These are phyloP conservation scores for Riptortus pedestris DNA, from an alignment of 1,140 invertebrate species.

Conservation along the genomic window DNA sequence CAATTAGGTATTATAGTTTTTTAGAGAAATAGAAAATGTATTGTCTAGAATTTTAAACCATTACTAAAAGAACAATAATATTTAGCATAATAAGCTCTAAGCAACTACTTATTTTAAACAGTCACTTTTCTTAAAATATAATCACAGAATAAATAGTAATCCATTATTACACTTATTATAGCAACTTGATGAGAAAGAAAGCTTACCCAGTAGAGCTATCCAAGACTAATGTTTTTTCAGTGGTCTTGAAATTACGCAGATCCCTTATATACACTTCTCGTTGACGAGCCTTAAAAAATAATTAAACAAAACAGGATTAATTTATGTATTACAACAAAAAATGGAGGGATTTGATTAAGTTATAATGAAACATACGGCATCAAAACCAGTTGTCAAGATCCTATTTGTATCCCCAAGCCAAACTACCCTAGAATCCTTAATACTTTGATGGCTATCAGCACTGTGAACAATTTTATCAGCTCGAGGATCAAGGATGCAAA, in stretches of 20 bases:
- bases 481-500: conserved; percentile 71
- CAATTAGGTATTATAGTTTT: too few relatives aligned
- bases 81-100: too few relatives aligned
- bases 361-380: conserved; percentile 37
- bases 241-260: conserved; percentile 62
- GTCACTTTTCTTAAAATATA: too few relatives aligned
- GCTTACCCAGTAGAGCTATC: conserved; percentile 79
- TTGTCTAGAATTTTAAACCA: too few relatives aligned
- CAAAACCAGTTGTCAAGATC: conserved; percentile 68
- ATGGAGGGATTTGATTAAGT: too few relatives aligned
- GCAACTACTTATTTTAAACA: too few relatives aligned
- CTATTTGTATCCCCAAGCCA: conserved; percentile 75
- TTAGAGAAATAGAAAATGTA: too few relatives aligned
- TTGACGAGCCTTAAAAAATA: conserved; percentile 48
- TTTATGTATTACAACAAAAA: too few relatives aligned
- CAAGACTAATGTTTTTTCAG: conserved; percentile 65
- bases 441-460: conserved; percentile 68
- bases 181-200: too few relatives aligned
- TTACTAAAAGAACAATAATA: too few relatives aligned
- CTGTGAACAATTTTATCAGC: conserved; percentile 48
- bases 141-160: too few relatives aligned
- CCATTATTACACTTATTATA: too few relatives aligned
- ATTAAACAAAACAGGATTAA: neutral
- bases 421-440: conserved; percentile 80
- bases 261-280: conserved; percentile 81